phyloP scores from a whole-genome alignment of 2,797 vertebrate species.

The Danio kyathit region DNA sequence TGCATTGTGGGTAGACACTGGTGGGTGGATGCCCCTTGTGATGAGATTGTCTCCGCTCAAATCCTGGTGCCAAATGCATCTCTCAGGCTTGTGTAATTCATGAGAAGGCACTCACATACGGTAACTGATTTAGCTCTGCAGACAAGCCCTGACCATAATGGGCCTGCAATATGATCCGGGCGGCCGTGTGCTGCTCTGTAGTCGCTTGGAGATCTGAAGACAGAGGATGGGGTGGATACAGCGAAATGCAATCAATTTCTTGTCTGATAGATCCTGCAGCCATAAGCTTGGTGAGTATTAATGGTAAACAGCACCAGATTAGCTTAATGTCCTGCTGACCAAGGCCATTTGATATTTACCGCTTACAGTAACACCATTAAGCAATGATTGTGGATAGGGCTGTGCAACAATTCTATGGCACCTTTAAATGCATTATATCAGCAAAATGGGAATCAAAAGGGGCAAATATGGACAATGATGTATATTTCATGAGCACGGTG shows the following conservation, averaged over 20 bases:
- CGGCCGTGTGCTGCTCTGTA: constrained; percentile 52
- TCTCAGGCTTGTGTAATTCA: constrained; percentile 68
- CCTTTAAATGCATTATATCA: too few relatives aligned
- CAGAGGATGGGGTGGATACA: constrained; percentile 51
- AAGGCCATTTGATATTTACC: constrained; percentile 31
- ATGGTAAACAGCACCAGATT: constrained; percentile 54
- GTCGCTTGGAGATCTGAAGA: constrained; percentile 23
- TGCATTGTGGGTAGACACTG: constrained; percentile 19
- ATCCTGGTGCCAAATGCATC: constrained; percentile 50
- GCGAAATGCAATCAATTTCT: constrained; percentile 74
- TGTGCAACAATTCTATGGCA: too few relatives aligned
- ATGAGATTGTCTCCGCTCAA: constrained; percentile 46
- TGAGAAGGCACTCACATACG: constrained; percentile 66
- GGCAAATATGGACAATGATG: too few relatives aligned
- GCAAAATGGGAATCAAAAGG: too few relatives aligned
- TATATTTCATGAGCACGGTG: too few relatives aligned
- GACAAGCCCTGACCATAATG: constrained; percentile 70
- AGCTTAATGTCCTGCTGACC: constrained; percentile 41
- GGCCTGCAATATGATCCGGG: constrained; percentile 76
- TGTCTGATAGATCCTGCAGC: constrained; percentile 71
- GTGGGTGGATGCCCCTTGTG: constrained; percentile 45
- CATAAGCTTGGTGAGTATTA: constrained; percentile 67
- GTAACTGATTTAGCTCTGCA: constrained; percentile 60
- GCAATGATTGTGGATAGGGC: neutral
- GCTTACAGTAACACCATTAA: constrained; percentile 35